Evolutionary conservation across 2,888 invertebrate genomes (phyloP).

Genomic region (Ariolimax columbianus): DNA sequence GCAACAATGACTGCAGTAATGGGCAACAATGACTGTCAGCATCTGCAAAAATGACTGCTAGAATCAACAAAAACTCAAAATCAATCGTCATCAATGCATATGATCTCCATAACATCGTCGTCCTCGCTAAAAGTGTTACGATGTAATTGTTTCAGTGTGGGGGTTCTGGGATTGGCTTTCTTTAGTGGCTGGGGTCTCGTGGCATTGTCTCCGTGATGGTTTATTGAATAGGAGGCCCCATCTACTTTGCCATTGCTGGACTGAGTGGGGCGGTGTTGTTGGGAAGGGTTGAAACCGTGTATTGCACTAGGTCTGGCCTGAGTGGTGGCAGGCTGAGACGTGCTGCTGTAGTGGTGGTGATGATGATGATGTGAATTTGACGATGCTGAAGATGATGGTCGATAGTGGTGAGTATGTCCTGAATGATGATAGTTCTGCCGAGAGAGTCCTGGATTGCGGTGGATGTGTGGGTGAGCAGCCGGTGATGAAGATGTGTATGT

Average conservation of each 20-base stretch:
- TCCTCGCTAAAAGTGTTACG: background rate
- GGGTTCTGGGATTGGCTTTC: too few relatives aligned
- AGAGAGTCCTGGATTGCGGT: background rate
- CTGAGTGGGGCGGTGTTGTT: background rate
- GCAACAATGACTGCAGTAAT: too few relatives aligned
- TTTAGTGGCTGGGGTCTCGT: background rate
- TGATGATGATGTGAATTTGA: background rate
- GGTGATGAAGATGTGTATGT: background rate
- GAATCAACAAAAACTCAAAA: background rate
- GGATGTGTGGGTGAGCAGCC: background rate
- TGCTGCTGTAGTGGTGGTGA: background rate
- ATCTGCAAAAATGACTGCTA: background rate
- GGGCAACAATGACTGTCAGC: too few relatives aligned
- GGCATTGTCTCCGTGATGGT: background rate
- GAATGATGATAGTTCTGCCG: background rate
- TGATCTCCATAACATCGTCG: conserved; percentile 44
- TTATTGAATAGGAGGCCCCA: background rate
- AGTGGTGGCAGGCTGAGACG: background rate
- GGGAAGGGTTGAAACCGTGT: background rate
- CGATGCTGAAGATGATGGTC: background rate
- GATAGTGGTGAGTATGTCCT: background rate
- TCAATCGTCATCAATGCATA: conserved; percentile 50
- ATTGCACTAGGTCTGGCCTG: background rate
- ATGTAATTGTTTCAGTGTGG: background rate
- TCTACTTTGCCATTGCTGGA: background rate